A percentile compares a stretch with the other conserved stretches of the same genome.
These are phyloP conservation scores for Drosophila jambulina DNA, from an alignment of 1,140 invertebrate species.

Conservation along the genomic window DNA sequence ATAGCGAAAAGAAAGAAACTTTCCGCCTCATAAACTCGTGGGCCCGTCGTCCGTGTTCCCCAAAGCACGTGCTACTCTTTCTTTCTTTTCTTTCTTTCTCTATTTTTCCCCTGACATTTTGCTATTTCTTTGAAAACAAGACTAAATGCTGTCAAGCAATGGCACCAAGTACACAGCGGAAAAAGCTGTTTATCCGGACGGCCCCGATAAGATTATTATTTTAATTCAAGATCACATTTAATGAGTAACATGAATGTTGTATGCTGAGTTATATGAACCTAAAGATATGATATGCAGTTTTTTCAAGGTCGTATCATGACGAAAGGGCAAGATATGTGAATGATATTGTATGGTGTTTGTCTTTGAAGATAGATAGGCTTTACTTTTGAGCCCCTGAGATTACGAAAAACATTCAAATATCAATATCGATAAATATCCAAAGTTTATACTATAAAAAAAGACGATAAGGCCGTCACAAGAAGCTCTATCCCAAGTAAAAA, in stretches of 20 bases:
- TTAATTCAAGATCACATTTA: constrained; percentile 11
- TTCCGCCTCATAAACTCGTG: constrained; percentile 73
- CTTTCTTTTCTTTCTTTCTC: constrained; percentile 7
- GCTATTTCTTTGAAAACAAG: constrained; percentile 62
- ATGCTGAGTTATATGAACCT: background rate
- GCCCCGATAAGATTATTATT: background rate
- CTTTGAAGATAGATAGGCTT: too few species aligned
- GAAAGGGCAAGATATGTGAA: background rate
- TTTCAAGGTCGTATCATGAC: background rate
- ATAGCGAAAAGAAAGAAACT: constrained; percentile 52
- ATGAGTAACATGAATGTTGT: background rate
- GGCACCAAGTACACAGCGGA: constrained; percentile 8
- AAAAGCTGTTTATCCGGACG: constrained; percentile 4
- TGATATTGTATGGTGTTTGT: too few species aligned
- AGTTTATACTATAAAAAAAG: background rate
- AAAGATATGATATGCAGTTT: background rate
- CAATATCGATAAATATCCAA: background rate
- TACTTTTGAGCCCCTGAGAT: too few species aligned
- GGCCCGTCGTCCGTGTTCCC: constrained; percentile 17
- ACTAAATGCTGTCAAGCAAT: constrained; percentile 56
- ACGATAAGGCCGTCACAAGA: background rate
- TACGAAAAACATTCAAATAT: too few species aligned
- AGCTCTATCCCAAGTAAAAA: background rate
- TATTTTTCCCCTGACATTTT: constrained; percentile 44
- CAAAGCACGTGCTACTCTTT: constrained; percentile 69